Base-by-base conservation (phyloP, 2,888 invertebrate genomes). In the Andrena trimmerana region DNA sequence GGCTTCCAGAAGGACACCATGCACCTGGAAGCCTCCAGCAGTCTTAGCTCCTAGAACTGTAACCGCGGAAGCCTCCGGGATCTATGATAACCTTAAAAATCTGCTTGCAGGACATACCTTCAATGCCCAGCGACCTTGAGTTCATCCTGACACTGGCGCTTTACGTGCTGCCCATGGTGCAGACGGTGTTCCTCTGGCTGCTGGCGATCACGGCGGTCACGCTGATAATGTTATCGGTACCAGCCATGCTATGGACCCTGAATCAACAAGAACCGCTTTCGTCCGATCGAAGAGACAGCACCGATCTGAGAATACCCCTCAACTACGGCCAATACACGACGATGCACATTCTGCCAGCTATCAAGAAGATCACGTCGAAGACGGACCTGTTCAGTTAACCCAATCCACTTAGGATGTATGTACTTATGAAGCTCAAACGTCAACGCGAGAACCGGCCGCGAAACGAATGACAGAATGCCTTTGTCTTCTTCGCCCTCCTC, bases 281-380 rank as follows among this genome's bases (percentile, higher is more conserved):
- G 2, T 76, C 76, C 7, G 90, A 89, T 1, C 90, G 90, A 63
- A 88, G 91, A 8, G 93, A 94, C 27, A 93, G 92, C 68, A 79
- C 88, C 8, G 94, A 94, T 72, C 88, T 92, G 13, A 92, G 91
- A 85, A 92, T 94, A 90, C 92, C 94, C 0, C 86, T 94, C 27
- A 92, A 91, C 20, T 92, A 93, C 59, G 92, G 92, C 0, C 94
- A 93, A 63, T 93, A 93, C 75, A 92, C 93, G 27, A 90, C 93
- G 1, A 93, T 94, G 50, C 90, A 90, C 70, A 93, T 94, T 81
- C 79, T 94, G n/a, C 93, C 94, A 2, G 90, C 93, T 0, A 90
- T 94, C 4, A 93, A 92, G 81, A 93, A 93, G 69, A 93, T 93
- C 13, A 93, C 93, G 2, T 94, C 93, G 1, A 92, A 89, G 69